phyloP scores from a whole-genome alignment of 2,888 invertebrate species.

The Cerceris rybyensis region DNA sequence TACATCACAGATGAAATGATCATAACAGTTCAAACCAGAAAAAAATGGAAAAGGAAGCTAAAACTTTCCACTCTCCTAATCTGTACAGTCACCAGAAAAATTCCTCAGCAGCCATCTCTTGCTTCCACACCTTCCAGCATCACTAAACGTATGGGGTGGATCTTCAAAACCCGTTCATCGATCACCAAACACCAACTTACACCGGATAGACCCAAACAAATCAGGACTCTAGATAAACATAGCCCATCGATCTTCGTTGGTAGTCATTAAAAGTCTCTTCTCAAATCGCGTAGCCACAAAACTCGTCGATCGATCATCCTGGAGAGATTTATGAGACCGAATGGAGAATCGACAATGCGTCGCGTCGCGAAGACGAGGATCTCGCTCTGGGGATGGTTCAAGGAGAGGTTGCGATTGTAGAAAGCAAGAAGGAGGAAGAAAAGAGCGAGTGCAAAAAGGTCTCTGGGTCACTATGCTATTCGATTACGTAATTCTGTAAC shows the following conservation, averaged over 20 bases:
- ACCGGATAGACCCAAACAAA: too few species aligned
- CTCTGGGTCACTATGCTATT: constrained; percentile 73
- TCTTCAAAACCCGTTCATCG: too few species aligned
- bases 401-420: constrained; percentile 54
- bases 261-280: neutral
- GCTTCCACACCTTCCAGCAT: too few species aligned
- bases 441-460: constrained; percentile 56
- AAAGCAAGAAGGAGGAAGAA: constrained; percentile 52
- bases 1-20: too few species aligned
- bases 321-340: neutral
- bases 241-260: neutral
- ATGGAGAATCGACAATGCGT: neutral
- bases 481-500: constrained; percentile 48
- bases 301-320: constrained; percentile 3
- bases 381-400: constrained; percentile 48
- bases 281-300: neutral
- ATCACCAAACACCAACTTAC: too few species aligned
- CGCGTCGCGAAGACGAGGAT: constrained; percentile 23
- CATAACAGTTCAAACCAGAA: too few species aligned
- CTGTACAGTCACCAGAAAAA: too few species aligned
- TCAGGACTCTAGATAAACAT: too few species aligned
- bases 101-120: too few species aligned
- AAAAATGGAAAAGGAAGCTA: too few species aligned
- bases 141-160: too few species aligned
- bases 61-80: too few species aligned